A percentile compares a stretch with the other conserved stretches of the same genome.
These are phyloP conservation scores for Hecatera dysodea DNA, from an alignment of 2,888 invertebrate genomes.

Conservation along the genomic window DNA sequence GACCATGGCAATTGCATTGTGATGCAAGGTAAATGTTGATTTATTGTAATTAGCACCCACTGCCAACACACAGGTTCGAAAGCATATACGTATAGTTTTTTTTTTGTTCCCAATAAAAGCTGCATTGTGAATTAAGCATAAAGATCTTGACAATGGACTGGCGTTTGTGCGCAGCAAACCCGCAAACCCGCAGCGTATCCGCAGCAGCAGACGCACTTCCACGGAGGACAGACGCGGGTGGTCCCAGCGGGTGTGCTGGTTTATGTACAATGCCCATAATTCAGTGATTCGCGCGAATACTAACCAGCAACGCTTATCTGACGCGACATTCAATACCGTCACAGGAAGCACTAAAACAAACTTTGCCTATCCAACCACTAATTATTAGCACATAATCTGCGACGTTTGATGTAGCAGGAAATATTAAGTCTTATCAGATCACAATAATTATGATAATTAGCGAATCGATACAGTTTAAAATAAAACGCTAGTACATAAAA, in stretches of 20 bases:
- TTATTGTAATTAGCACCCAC: conserved; percentile 38
- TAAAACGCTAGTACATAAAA: background rate
- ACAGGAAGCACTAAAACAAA: conserved; percentile 84
- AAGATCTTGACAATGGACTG: conserved; percentile 57
- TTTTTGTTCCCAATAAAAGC: conserved; percentile 32
- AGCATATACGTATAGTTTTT: conserved; percentile 26
- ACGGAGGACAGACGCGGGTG: conserved; percentile 81
- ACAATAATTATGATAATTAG: conserved; percentile 45
- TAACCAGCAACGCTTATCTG: conserved; percentile 82
- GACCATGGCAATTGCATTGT: conserved; percentile 34
- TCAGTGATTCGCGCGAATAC: conserved; percentile 87
- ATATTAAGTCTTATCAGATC: conserved; percentile 68
- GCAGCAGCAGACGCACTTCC: conserved; percentile 62
- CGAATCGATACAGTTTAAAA: conserved; percentile 9
- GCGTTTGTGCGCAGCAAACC: conserved; percentile 61
- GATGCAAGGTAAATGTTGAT: conserved; percentile 37
- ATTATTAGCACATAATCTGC: conserved; percentile 39
- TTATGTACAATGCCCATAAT: conserved; percentile 86
- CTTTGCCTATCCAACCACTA: conserved; percentile 73
- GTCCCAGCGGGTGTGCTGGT: conserved; percentile 86
- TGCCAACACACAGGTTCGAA: conserved; percentile 3
- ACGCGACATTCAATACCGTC: conserved; percentile 81
- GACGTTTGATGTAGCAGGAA: conserved; percentile 65
- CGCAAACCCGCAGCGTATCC: conserved; percentile 59
- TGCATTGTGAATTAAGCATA: conserved; percentile 39